These are phyloP conservation scores for Alosa sapidissima DNA, from an alignment of 2,797 vertebrate species.

Conservation along the genomic window DNA sequence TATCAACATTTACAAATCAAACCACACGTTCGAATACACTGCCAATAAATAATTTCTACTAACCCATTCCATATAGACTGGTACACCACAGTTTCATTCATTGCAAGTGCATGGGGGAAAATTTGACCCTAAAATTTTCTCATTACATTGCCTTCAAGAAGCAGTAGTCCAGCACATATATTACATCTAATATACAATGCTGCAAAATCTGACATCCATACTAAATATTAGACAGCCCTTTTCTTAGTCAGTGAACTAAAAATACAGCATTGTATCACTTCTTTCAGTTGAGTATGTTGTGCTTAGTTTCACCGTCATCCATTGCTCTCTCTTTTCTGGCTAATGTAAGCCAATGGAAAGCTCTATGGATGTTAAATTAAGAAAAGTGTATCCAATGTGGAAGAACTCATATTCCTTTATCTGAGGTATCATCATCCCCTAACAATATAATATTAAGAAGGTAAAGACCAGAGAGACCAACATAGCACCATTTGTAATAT, in stretches of 20 bases:
- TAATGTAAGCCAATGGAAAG: background rate
- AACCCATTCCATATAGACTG: conserved; percentile 53
- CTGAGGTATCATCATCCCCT: background rate
- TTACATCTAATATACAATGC: conserved; percentile 20
- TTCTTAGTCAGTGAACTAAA: background rate
- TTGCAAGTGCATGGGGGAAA: background rate
- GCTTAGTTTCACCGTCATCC: background rate
- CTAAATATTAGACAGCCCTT: conserved; percentile 1
- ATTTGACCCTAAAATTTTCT: background rate
- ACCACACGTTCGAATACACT: conserved; percentile 50
- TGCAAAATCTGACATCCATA: background rate
- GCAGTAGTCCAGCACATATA: conserved; percentile 18
- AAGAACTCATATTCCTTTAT: background rate
- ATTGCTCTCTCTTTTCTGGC: background rate
- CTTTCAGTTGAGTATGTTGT: background rate
- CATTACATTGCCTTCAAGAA: background rate
- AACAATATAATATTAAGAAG: background rate
- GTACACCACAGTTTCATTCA: background rate
- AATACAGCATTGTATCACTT: conserved; percentile 11
- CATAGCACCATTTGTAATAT: conserved; percentile 51
- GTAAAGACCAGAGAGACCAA: conserved; percentile 30
- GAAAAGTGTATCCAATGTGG: background rate
- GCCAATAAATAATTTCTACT: conserved; percentile 52
- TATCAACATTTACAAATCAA: conserved; percentile 28
- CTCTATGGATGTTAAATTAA: background rate